Conservation (phyloP, 2,888 invertebrate species). For the Nasonovia ribisnigri region DNA sequence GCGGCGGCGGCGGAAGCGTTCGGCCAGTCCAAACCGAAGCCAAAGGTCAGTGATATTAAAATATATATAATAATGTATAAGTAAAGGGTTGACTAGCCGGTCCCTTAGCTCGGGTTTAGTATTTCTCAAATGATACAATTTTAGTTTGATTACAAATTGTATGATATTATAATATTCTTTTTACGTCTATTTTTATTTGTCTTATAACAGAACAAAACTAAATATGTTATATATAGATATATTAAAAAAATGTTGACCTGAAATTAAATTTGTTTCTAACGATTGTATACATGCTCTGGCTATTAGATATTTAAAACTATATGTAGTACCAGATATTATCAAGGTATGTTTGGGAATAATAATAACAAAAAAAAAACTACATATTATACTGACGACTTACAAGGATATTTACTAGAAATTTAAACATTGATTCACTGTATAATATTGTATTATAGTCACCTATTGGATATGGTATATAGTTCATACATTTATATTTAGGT, state of each 20-base stretch:
- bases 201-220: too few species aligned
- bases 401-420: not conserved
- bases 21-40: slow-evolving; percentile 34
- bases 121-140: too few species aligned
- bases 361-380: not conserved
- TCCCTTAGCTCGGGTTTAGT: too few species aligned
- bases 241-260: too few species aligned
- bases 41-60: slow-evolving; percentile 52
- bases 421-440: not conserved
- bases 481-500: not conserved
- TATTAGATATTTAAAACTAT: not conserved
- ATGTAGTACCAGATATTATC: not conserved
- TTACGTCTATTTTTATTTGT: too few species aligned
- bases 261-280: not conserved
- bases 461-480: not conserved
- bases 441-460: not conserved
- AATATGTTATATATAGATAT: too few species aligned
- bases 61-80: not conserved
- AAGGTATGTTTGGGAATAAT: not conserved
- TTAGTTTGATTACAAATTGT: too few species aligned
- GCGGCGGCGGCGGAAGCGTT: slow-evolving; percentile 69
- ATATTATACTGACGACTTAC: not conserved
- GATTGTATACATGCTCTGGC: not conserved
- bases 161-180: too few species aligned
- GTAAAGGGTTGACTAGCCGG: too few species aligned